Percentiles rank a stretch among this genome's conserved stretches.
Conservation (phyloP, 2,113 vertebrate genomes). For the Zapornia atra region DNA sequence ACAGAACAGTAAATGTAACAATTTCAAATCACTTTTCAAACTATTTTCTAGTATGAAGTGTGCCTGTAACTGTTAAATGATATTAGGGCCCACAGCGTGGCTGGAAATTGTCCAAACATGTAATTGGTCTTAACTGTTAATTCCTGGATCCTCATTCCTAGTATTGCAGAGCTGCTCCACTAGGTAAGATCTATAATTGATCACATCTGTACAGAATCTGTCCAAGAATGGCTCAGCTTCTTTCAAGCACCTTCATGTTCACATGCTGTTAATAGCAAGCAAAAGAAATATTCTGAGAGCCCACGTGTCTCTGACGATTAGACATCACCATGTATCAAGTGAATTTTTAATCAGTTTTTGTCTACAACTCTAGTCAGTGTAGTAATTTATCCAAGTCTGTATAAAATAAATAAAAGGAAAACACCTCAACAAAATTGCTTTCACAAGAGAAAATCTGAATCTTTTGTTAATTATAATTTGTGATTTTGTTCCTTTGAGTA, state of each 20-base stretch:
- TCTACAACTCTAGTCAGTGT: background rate
- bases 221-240: background rate
- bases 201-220: background rate
- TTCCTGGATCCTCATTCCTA: background rate
- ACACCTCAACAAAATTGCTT: background rate
- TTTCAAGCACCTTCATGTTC: background rate
- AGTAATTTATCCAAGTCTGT: background rate
- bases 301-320: background rate
- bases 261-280: background rate
- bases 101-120: background rate
- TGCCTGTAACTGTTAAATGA: background rate
- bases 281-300: background rate
- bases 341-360: background rate
- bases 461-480: background rate
- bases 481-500: slow-evolving; percentile 29
- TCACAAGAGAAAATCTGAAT: slow-evolving; percentile 12
- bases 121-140: background rate
- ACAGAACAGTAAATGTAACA: background rate
- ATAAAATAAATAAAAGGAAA: background rate
- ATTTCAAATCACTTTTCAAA: background rate
- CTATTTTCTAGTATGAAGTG: background rate
- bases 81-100: background rate
- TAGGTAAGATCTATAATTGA: background rate
- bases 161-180: background rate
- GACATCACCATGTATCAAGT: background rate